Conservation (phyloP, 2,113 vertebrate species). For the Sciurus niger region DNA sequence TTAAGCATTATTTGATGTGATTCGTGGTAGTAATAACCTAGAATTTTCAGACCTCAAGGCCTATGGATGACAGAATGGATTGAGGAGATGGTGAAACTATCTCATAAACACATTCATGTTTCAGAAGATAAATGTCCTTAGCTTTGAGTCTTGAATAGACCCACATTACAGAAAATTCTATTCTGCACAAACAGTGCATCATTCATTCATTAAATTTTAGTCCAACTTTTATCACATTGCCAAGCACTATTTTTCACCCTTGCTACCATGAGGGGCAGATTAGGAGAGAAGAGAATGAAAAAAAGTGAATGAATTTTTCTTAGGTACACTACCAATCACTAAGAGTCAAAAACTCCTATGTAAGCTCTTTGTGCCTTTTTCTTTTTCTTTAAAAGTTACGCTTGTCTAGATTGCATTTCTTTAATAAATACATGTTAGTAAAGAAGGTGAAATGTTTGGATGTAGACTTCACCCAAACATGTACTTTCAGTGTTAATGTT, state of each 20-base stretch:
- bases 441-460: not conserved
- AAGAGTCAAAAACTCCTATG: not conserved
- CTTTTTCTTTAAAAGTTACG: not conserved
- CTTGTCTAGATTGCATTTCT: conserved; percentile 8
- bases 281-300: not conserved
- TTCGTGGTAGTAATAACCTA: conserved; percentile 1
- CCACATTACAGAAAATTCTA: not conserved
- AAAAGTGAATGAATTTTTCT: not conserved
- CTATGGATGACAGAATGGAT: not conserved
- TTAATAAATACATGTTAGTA: not conserved
- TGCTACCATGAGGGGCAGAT: not conserved
- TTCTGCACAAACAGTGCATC: not conserved
- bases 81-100: not conserved
- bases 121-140: conserved; percentile 25
- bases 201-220: not conserved
- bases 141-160: not conserved
- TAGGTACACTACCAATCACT: not conserved
- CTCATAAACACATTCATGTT: not conserved
- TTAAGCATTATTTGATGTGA: conserved; percentile 23
- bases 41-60: not conserved
- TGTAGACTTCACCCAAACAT: not conserved
- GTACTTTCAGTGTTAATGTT: not conserved
- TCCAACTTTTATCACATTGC: not conserved
- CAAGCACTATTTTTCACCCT: not conserved
- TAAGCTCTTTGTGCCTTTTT: not conserved